Percentiles rank a stretch among this genome's conserved stretches.
phyloP scores from a whole-genome alignment of 2,888 invertebrate species.

The Ptycholaimellus sp. region DNA sequence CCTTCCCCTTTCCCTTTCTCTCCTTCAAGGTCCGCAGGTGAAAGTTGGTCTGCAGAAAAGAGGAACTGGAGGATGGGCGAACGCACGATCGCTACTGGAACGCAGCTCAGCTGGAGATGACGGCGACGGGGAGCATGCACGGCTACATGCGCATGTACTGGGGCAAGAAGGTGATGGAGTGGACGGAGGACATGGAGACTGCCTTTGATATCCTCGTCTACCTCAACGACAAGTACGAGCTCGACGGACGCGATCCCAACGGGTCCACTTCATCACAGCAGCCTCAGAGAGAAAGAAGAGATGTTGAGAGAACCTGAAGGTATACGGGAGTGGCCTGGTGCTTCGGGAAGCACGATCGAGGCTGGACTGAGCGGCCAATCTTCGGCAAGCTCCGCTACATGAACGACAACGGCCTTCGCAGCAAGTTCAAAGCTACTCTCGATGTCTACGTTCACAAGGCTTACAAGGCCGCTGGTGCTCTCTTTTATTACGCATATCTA shows the following conservation, averaged over 20 bases:
- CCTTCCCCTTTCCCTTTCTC: too few relatives aligned
- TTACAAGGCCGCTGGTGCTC: too few relatives aligned
- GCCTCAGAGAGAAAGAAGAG: too few relatives aligned
- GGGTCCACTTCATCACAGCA: too few relatives aligned
- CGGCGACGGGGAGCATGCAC: conserved; percentile 65
- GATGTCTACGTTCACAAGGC: too few relatives aligned
- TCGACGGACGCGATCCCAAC: conserved; percentile 44
- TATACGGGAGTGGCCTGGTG: conserved; percentile 54
- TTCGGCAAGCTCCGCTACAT: conserved; percentile 76
- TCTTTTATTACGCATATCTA: too few relatives aligned
- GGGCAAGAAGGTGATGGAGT: conserved; percentile 46
- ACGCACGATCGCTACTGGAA: conserved; percentile 78
- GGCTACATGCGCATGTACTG: conserved; percentile 80
- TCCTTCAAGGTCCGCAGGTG: too few relatives aligned
- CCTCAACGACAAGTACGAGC: conserved; percentile 58
- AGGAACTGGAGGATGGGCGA: conserved; percentile 43
- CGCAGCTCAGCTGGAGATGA: conserved; percentile 52
- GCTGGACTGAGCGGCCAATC: conserved; percentile 56
- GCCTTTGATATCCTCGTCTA: conserved; percentile 52
- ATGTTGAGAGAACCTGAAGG: too few relatives aligned
- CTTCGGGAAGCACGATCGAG: conserved; percentile 69
- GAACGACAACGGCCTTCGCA: conserved; percentile 40
- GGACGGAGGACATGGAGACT: conserved; percentile 58
- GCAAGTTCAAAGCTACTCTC: too few relatives aligned
- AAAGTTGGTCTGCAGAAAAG: too few relatives aligned